phyloP scores from a whole-genome alignment of 2,888 invertebrate genomes.

The Dascillus cervinus region DNA sequence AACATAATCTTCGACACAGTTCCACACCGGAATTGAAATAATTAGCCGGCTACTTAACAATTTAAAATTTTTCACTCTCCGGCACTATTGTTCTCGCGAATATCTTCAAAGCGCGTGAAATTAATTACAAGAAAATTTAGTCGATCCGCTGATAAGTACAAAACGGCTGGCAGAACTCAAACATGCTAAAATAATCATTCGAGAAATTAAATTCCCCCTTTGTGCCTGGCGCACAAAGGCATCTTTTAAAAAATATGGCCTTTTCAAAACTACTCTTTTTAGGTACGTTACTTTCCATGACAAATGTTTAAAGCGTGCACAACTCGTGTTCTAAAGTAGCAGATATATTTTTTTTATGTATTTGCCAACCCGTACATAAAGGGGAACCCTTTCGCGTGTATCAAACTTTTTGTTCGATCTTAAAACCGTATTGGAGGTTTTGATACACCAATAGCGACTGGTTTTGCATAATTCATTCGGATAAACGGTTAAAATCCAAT shows the following conservation, averaged over 20 bases:
- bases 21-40: too few relatives aligned
- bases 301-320: constrained; percentile 33
- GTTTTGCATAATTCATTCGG: constrained; percentile 26
- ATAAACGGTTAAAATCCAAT: constrained; percentile 18
- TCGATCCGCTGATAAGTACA: too few relatives aligned
- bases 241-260: constrained; percentile 21
- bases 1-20: too few relatives aligned
- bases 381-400: constrained; percentile 30
- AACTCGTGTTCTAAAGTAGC: constrained; percentile 33
- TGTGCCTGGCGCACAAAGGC: constrained; percentile 14
- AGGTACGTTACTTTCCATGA: constrained; percentile 25
- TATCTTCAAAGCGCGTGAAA: too few relatives aligned
- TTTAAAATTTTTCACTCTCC: too few relatives aligned
- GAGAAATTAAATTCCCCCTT: too few relatives aligned
- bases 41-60: too few relatives aligned
- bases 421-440: constrained; percentile 14
- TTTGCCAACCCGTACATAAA: too few relatives aligned
- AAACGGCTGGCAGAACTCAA: too few relatives aligned
- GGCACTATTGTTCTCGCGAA: too few relatives aligned
- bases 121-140: too few relatives aligned
- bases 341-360: constrained; percentile 28
- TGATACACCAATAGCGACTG: constrained; percentile 16
- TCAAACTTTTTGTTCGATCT: constrained; percentile 25
- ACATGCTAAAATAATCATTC: too few relatives aligned
- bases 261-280: constrained; percentile 17